phyloP scores from a whole-genome alignment of 1,140 invertebrate species.

The Centruroides sculpturatus region DNA sequence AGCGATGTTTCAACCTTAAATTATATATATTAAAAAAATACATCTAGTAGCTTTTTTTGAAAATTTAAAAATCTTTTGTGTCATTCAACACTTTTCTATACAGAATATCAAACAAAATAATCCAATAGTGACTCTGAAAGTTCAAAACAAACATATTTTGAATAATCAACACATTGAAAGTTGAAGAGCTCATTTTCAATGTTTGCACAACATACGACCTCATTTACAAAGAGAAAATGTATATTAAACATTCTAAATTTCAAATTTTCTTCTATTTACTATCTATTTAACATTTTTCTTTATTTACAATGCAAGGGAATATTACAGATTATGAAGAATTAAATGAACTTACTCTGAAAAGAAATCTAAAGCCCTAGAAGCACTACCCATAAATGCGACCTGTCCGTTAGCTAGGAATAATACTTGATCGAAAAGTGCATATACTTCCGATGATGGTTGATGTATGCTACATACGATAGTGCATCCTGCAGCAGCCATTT shows the following conservation, averaged over 20 bases:
- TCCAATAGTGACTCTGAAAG: background rate
- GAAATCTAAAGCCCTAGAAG: slow-evolving; percentile 18
- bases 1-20: too few relatives aligned
- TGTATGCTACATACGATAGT: slow-evolving; percentile 91
- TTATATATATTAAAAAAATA: too few relatives aligned
- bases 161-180: background rate
- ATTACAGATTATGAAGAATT: background rate
- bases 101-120: background rate
- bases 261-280: too few relatives aligned
- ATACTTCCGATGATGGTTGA: slow-evolving; percentile 88
- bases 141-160: background rate
- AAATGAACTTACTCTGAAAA: background rate
- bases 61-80: too few relatives aligned
- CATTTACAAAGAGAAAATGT: too few relatives aligned
- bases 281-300: background rate
- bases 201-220: too few relatives aligned
- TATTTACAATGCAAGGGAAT: background rate
- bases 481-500: slow-evolving; percentile 58
- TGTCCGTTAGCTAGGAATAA: slow-evolving; percentile 82
- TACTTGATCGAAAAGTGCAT: slow-evolving; percentile 79
- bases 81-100: too few relatives aligned
- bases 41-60: too few relatives aligned
- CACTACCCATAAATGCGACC: slow-evolving; percentile 73
- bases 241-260: too few relatives aligned
- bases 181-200: too few relatives aligned